Evolutionary conservation across 2,888 invertebrate species (phyloP).

Genomic region (Coleophora flavipennella): DNA sequence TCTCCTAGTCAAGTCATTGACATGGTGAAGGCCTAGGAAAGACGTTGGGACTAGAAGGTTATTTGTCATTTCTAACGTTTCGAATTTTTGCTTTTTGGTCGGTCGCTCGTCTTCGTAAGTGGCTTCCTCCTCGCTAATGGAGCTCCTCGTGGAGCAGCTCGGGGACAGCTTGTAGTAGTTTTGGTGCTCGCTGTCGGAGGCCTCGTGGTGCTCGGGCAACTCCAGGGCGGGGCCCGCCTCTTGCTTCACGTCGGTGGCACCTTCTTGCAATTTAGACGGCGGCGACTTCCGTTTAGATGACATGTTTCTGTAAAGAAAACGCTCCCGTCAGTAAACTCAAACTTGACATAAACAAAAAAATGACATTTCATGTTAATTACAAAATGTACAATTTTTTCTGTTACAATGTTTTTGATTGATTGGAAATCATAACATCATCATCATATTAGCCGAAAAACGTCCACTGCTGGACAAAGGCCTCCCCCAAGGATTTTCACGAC

Average conservation of each 20-base stretch:
- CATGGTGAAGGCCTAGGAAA: slow-evolving; percentile 70
- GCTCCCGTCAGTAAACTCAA: background rate
- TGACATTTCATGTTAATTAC: too few relatives aligned
- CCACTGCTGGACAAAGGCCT: too few relatives aligned
- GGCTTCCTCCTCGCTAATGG: slow-evolving; percentile 73
- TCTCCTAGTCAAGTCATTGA: slow-evolving; percentile 66
- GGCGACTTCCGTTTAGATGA: slow-evolving; percentile 98
- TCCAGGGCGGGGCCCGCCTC: slow-evolving; percentile 70
- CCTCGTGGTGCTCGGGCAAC: slow-evolving; percentile 52
- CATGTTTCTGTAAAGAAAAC: slow-evolving; percentile 83
- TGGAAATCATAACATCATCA: too few relatives aligned
- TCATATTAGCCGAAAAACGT: too few relatives aligned
- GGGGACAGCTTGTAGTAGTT: slow-evolving; percentile 66
- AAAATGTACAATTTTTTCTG: too few relatives aligned
- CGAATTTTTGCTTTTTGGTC: slow-evolving; percentile 74
- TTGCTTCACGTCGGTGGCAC: slow-evolving; percentile 62
- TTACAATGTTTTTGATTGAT: too few relatives aligned
- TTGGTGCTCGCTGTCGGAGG: slow-evolving; percentile 48
- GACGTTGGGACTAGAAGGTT: slow-evolving; percentile 69
- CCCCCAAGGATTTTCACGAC: too few relatives aligned
- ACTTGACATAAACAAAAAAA: too few relatives aligned
- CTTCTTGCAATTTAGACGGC: slow-evolving; percentile 93
- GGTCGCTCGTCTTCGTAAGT: slow-evolving; percentile 75
- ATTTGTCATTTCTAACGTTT: slow-evolving; percentile 75
- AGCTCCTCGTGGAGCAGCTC: slow-evolving; percentile 57